A percentile compares a stretch with the other conserved stretches of the same genome.
phyloP scores from a whole-genome alignment of 2,888 invertebrate genomes.

The Diogma glabrata region DNA sequence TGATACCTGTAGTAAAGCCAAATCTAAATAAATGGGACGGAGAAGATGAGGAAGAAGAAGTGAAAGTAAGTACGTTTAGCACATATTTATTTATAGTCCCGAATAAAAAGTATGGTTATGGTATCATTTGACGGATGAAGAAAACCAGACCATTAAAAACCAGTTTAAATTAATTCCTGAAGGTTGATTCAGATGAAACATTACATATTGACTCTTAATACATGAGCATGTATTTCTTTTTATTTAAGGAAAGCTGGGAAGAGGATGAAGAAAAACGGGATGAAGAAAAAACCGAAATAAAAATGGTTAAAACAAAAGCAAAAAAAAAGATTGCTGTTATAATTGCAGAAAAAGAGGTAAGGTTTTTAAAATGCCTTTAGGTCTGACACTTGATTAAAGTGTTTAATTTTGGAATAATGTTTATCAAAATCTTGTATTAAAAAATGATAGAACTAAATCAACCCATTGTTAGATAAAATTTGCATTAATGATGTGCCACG shows the following conservation, averaged over 20 bases:
- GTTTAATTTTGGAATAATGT: no score
- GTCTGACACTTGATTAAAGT: no score
- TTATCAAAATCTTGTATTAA: no score
- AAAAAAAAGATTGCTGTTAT: slow-evolving; percentile 67
- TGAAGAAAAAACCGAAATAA: slow-evolving; percentile 54
- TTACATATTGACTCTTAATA: neutral
- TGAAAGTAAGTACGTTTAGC: slow-evolving; percentile 48
- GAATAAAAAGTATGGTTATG: slow-evolving; percentile 5
- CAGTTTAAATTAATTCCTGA: neutral
- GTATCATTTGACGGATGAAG: neutral
- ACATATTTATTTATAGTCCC: neutral
- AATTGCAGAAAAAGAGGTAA: slow-evolving; percentile 80
- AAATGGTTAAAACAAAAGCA: slow-evolving; percentile 51
- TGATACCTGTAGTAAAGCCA: slow-evolving; percentile 44
- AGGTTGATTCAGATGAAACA: no score
- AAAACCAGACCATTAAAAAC: neutral
- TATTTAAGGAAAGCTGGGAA: slow-evolving; percentile 82
- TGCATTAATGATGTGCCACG: no score
- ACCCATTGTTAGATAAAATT: no score
- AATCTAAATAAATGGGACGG: slow-evolving; percentile 71
- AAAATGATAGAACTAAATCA: no score
- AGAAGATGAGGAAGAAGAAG: slow-evolving; percentile 76
- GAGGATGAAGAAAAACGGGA: slow-evolving; percentile 76
- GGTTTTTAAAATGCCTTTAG: no score
- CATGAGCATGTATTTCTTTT: neutral